Conservation (phyloP, 2,888 invertebrate genomes). For the Parnassius glacialis region DNA sequence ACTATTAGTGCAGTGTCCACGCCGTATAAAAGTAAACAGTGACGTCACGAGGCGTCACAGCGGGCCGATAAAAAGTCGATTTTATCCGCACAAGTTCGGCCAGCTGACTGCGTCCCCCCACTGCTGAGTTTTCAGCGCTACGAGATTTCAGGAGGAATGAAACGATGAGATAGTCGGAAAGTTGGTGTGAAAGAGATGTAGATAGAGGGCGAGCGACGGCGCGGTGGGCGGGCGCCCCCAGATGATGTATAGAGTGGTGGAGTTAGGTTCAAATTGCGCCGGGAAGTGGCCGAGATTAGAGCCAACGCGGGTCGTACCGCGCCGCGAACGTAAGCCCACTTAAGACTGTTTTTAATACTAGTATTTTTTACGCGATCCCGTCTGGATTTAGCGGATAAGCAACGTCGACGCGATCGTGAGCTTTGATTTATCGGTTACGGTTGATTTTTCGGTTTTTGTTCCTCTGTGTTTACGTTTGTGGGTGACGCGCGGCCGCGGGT, state of each 20-base stretch:
- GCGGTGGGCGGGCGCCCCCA: constrained; percentile 77
- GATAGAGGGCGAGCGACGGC: constrained; percentile 54
- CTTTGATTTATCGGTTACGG: constrained; percentile 80
- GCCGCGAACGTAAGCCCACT: constrained; percentile 84
- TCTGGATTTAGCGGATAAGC: constrained; percentile 80
- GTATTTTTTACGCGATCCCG: constrained; percentile 82
- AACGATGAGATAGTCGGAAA: constrained; percentile 38
- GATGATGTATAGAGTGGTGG: constrained; percentile 88
- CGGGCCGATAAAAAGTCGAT: constrained; percentile 80
- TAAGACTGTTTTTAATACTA: constrained; percentile 88
- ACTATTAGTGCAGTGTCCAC: constrained; percentile 34
- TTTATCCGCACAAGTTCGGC: constrained; percentile 79
- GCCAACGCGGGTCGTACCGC: constrained; percentile 83
- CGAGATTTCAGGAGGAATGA: constrained; percentile 67
- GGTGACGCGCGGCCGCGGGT: constrained; percentile 65
- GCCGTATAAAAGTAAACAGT: constrained; percentile 71
- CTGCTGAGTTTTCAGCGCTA: constrained; percentile 62
- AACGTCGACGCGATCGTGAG: constrained; percentile 76
- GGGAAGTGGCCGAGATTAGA: constrained; percentile 89
- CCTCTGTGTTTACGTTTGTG: constrained; percentile 78
- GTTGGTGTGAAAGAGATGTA: constrained; percentile 51
- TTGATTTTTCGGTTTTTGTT: constrained; percentile 68
- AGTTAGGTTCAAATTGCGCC: constrained; percentile 88
- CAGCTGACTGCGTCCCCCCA: constrained; percentile 74
- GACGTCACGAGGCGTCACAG: constrained; percentile 79